These are phyloP conservation scores for Coluber constrictor DNA, from an alignment of 2,797 vertebrate species.

Conservation along the genomic window DNA sequence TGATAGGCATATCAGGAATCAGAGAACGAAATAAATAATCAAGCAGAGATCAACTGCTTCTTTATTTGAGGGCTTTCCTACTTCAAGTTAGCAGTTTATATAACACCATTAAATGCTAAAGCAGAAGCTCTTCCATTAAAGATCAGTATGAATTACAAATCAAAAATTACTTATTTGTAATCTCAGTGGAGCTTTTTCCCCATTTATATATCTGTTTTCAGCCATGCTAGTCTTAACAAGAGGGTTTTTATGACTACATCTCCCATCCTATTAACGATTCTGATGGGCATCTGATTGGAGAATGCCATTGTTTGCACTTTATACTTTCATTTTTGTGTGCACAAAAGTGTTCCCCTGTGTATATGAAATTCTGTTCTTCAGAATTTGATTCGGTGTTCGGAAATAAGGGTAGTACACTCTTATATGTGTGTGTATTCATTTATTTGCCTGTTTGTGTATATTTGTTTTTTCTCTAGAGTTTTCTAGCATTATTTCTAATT, in stretches of 20 bases:
- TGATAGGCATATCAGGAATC: not conserved
- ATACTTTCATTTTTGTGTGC: not conserved
- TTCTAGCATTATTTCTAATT: not conserved
- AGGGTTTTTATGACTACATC: not conserved
- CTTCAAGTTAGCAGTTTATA: not conserved
- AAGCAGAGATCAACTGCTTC: not conserved
- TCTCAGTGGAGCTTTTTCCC: not conserved
- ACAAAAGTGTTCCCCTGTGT: not conserved
- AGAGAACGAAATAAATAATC: not conserved
- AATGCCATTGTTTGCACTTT: not conserved
- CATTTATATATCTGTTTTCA: not conserved
- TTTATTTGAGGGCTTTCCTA: not conserved
- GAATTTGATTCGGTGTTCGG: not conserved
- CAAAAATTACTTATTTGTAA: not conserved
- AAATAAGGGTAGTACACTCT: not conserved
- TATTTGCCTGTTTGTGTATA: not conserved
- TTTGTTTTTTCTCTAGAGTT: not conserved
- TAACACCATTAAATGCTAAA: not conserved
- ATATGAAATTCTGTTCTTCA: not conserved
- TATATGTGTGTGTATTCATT: not conserved
- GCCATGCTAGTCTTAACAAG: not conserved
- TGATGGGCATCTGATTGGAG: not conserved
- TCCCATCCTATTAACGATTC: not conserved
- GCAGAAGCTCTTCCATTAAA: not conserved
- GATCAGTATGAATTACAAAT: not conserved